Evolutionary conservation across 2,113 vertebrate genomes (phyloP), one percentile per base, ranked within the genome.

Genomic region (Salvelinus alpinus): DNA sequence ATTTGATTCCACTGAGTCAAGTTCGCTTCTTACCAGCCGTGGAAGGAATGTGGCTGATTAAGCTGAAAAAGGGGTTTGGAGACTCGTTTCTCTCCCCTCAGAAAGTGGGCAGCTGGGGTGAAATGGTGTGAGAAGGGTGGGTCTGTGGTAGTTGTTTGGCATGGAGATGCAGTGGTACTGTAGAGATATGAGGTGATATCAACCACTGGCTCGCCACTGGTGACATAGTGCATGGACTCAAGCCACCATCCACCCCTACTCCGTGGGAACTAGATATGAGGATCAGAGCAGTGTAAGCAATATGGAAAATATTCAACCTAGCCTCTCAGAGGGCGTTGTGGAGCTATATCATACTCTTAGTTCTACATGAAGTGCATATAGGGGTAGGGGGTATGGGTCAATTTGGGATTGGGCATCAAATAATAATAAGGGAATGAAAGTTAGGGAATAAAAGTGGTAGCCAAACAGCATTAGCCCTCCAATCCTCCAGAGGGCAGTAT

Each of bases 21-120:
- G 54, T 68, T 80, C 24, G 74, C 83, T 80, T 6, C 65, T 83
- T 90, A 88, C 84, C 84, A 74, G 80, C 78, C 70, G 48, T 72
- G 88, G 89, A 92, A 92, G 82, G 90, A 92, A 93, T 90, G 88
- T 64, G 47, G 74, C 76, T 84, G 85, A 88, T 85, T 77, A 81
- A 81, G 89, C 72, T 71, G 18, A 79, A 73, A 72, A 54, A 51
- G 34, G 38, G 38, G 0, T 44, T 44, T 44, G 38, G 38, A 44
- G 38, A 44, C 38, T 11, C 2, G 9, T 12, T 44, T 11, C 11
- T 44, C 9, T 44, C 38, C 38, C 38, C 38, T 48, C 62, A 65
- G 71, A 67, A 68, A 59, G 70, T 67, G 62, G 3, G 78, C 5
- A 8, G 48, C 20, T 14, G 14, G 27, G 13, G 20, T 18, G 7